Percentiles rank a stretch among this genome's conserved stretches.
Evolutionary conservation across 2,797 vertebrate species (phyloP).

Genomic region (Synaphobranchus kaupii): DNA sequence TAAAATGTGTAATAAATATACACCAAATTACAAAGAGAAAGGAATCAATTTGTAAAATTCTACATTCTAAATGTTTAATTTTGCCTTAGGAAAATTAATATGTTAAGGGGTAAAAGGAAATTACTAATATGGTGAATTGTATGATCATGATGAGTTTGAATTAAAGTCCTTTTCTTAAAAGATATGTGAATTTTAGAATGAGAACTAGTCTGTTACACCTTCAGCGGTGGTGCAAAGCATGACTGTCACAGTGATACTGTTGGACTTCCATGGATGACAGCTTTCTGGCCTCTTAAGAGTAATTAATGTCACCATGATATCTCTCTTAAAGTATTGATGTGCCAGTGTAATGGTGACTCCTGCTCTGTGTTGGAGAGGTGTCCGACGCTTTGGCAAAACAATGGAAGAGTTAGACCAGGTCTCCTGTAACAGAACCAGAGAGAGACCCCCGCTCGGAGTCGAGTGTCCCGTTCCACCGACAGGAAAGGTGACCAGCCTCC

Average conservation of each 20-base stretch:
- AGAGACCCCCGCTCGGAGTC: constrained; percentile 44
- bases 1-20: no score
- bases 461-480: constrained; percentile 45
- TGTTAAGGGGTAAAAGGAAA: no score
- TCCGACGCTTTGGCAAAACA: constrained; percentile 48
- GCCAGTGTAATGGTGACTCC: constrained; percentile 25
- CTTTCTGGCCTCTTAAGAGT: background rate
- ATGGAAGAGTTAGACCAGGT: constrained; percentile 38
- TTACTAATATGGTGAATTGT: no score
- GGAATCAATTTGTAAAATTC: no score
- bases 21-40: no score
- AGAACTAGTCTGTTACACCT: no score
- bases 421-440: constrained; percentile 54
- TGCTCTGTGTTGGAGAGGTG: constrained; percentile 41
- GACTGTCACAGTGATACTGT: background rate
- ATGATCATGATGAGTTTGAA: no score
- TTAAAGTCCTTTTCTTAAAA: no score
- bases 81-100: no score
- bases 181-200: no score
- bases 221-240: background rate
- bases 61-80: no score
- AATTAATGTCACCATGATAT: background rate
- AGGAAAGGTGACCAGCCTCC: constrained; percentile 26
- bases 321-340: constrained; percentile 26
- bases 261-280: background rate